phyloP scores from a whole-genome alignment of 2,113 vertebrate species.

The Pavo muticus region DNA sequence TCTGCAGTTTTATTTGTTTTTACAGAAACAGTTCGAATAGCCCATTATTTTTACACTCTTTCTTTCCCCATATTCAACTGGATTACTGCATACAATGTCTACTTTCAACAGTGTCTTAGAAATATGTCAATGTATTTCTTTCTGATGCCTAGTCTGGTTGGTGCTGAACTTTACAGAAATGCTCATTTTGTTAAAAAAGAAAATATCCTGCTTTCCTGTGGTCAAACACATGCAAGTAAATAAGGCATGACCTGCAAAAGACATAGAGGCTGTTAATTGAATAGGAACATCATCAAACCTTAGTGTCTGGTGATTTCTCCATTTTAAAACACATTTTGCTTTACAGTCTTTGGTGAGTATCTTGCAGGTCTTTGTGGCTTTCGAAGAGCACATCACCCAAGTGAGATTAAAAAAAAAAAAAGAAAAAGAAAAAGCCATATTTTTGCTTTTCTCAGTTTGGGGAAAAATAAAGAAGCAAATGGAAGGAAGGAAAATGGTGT shows the following conservation, averaged over 20 bases:
- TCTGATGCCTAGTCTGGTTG: background rate
- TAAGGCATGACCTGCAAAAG: background rate
- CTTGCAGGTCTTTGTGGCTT: background rate
- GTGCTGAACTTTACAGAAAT: background rate
- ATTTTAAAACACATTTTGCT: background rate
- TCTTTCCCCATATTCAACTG: fast-evolving
- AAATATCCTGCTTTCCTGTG: background rate
- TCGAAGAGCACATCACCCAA: background rate
- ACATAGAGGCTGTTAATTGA: background rate
- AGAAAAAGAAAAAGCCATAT: background rate
- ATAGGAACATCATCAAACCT: background rate
- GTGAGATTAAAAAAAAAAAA: background rate
- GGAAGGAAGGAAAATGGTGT: background rate
- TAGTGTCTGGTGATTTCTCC: background rate
- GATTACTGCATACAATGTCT: background rate
- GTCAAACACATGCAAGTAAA: background rate
- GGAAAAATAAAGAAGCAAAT: background rate
- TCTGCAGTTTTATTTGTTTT: slow-evolving; percentile 22
- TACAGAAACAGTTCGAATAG: background rate
- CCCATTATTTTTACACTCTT: background rate
- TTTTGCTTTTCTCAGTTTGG: background rate
- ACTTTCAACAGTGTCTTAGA: background rate
- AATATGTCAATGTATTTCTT: background rate
- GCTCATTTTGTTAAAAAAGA: background rate
- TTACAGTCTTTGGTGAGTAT: background rate